Base-by-base conservation (phyloP, 2,888 invertebrate genomes). In the Cheilosia vulpina region DNA sequence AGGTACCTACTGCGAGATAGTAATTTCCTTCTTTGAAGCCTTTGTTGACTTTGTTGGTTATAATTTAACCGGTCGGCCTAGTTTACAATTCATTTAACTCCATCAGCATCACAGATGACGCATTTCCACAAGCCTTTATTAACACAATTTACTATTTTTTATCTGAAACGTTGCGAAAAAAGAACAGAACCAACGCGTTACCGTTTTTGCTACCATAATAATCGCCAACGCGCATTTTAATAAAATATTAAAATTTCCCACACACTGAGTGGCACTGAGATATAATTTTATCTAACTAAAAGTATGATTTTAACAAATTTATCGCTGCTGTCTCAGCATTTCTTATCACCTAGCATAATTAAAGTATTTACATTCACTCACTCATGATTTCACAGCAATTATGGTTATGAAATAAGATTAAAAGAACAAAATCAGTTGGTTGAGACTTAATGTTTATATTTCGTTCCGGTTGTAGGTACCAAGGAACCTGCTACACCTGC, bases 401-500 rank as follows among this genome's bases (percentile, higher is more conserved):
- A 31, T 50, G 52, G 50, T 52, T 68, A 68, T 60, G 53, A 77
- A 68, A 68, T 27, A 7, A 55, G 58, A 41, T 57, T 41, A 43
- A 21, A 47, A 68, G 38, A 77, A 66, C n/a, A 52, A 27, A 47
- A 21, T 13, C n/a, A 34, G 41, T n/a, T 68, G n/a, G 19, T 43
- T 58, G 31, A 15, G 13, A 41, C n/a, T 52, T 13, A 15, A 11
- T 4, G 55, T 71, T 71, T 60, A 82, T 7, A 47, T 43, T 17
- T 88, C 85, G 15, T 87, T 87, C 9, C 91, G 89, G 88, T 88
- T 88, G 87, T 90, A 91, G 72, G 90, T 88, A 21, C 91, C 91
- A 24, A 91, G 83, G 65, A 92, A 91, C 21, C 90, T 89, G 88
- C 91, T 92, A 87, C 91, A 91, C 75, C 90, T 90, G 68, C 90